Conservation (phyloP, 2,888 invertebrate species). For the Nomada ruficornis region DNA sequence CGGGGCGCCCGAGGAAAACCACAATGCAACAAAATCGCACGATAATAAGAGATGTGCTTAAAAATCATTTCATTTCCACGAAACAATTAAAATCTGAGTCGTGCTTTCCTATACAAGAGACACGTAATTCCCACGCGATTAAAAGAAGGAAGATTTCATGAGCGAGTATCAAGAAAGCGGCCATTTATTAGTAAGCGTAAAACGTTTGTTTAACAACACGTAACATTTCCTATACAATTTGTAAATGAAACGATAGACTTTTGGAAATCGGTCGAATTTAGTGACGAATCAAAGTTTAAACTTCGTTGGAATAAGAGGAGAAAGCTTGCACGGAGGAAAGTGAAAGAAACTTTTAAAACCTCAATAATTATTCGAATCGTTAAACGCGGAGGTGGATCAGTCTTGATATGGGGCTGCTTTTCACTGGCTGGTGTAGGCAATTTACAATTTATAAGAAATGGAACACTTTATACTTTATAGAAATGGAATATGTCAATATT, state of each 20-base stretch:
- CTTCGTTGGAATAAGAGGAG: conserved; percentile 12
- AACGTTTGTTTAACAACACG: no score
- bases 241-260: no score
- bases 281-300: conserved; percentile 15
- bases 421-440: not conserved
- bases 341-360: conserved; percentile 2
- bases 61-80: not conserved
- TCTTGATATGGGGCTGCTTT: conserved; percentile 9
- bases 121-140: not conserved
- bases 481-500: conserved; percentile 5
- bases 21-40: not conserved
- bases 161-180: not conserved
- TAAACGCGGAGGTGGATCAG: not conserved
- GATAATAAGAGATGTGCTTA: not conserved
- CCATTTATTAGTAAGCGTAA: no score
- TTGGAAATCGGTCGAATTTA: no score
- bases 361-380: conserved; percentile 5
- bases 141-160: not conserved
- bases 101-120: not conserved
- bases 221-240: no score
- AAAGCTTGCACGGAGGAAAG: not conserved
- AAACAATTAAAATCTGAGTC: not conserved
- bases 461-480: not conserved
- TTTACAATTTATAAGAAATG: conserved; percentile 8
- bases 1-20: not conserved